Base-by-base conservation (phyloP, 1,140 invertebrate genomes). In the Calycopis cecrops region DNA sequence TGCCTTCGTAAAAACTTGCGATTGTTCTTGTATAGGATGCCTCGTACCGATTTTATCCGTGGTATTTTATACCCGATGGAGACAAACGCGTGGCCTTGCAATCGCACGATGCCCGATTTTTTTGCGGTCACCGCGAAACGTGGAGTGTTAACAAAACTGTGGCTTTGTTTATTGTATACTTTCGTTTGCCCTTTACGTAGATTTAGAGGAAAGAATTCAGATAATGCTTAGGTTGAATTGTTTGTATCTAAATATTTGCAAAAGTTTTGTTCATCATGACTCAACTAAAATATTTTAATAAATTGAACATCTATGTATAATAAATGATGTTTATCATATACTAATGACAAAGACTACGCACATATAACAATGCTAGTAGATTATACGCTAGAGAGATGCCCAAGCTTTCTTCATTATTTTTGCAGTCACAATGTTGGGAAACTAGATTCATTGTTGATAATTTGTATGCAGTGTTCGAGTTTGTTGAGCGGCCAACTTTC, bases 391-490 rank as follows among this genome's bases (percentile, higher is more conserved):
- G 52, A 53, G 34, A 51, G 34, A 57, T 52, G 44, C n/a, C 1
- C 52, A 68, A 67, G 67, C 73, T 75, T 73, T 74, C 70, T 73
- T 75, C 58, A 49, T 67, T 70, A 57, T 58, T 71, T 71, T 68
- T 67, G 65, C 60, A 63, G 63, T 61, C 53, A 59, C 60, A 57
- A 59, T 54, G 48, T 65, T 68, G 59, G 60, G 50, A 65, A 63
- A 67, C 63, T 63, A 53, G 70, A 70, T 71, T 67, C 69, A 76
- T 84, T 79, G 78, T 75, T 62, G 65, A 64, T 68, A 58, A 77
- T 84, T 83, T 77, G 76, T 86, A 86, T 86, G 79, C 83, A 73
- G 65, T 52, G 62, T 62, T 57, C 64, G 68, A 37, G 17, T 61
- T 65, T 57, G 60, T 60, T 63, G 52, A 50, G 48, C 52, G 59